These are phyloP conservation scores for Trachemys scripta DNA, from an alignment of 2,113 vertebrate genomes.

Conservation along the genomic window DNA sequence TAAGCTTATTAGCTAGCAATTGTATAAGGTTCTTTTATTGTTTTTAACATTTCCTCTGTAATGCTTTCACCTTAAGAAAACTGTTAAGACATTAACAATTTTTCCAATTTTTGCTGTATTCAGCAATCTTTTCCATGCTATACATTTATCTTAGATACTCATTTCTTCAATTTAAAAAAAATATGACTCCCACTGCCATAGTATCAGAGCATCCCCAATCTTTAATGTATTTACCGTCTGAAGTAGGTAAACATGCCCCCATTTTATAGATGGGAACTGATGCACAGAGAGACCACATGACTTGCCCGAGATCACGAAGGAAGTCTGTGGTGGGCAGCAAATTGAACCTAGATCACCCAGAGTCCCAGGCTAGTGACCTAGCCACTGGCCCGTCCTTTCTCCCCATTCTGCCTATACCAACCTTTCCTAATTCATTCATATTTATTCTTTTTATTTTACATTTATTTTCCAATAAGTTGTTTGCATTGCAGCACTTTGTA, in stretches of 20 bases:
- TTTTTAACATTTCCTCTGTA: too few relatives aligned
- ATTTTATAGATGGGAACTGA: background rate
- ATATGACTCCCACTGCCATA: background rate
- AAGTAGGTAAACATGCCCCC: background rate
- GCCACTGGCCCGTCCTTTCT: background rate
- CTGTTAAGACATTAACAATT: background rate
- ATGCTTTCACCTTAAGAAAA: background rate
- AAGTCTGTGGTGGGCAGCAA: background rate
- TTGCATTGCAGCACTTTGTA: background rate
- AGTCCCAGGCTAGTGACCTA: background rate
- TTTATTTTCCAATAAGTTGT: background rate
- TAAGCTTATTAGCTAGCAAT: too few relatives aligned
- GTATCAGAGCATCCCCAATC: background rate
- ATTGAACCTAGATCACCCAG: background rate
- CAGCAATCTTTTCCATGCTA: background rate
- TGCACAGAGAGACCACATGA: too few relatives aligned
- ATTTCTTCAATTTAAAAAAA: background rate
- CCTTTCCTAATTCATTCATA: background rate
- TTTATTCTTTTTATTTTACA: background rate
- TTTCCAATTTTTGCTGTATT: background rate
- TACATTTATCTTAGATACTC: background rate
- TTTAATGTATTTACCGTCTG: background rate
- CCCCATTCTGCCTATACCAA: background rate
- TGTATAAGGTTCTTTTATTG: too few relatives aligned
- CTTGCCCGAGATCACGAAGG: too few relatives aligned